Evolutionary conservation across 2,888 invertebrate species (phyloP).

Genomic region (Polyommatus iphigenia): DNA sequence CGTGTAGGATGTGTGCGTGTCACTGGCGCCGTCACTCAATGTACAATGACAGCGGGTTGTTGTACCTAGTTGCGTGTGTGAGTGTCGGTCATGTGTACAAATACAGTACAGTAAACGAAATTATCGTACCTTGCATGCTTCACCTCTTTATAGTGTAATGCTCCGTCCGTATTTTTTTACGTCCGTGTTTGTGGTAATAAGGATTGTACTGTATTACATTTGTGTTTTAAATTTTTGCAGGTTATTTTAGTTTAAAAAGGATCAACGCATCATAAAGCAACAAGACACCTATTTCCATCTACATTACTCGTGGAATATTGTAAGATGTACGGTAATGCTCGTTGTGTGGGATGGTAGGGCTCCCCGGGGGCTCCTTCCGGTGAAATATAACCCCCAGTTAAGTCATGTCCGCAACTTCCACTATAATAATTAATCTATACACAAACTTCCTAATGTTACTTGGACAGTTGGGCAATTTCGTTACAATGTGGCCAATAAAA

Average conservation of each 20-base stretch:
- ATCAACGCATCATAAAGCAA: not conserved
- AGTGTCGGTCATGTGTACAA: too few relatives aligned
- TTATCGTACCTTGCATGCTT: too few relatives aligned
- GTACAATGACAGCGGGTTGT: too few relatives aligned
- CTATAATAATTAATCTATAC: conserved; percentile 25
- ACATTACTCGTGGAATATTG: not conserved
- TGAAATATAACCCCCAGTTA: conserved; percentile 34
- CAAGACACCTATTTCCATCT: not conserved
- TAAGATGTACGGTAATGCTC: not conserved
- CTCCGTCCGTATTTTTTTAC: too few relatives aligned
- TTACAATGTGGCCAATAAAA: conserved; percentile 1
- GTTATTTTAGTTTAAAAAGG: not conserved
- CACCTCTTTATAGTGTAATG: too few relatives aligned
- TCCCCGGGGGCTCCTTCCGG: conserved; percentile 35
- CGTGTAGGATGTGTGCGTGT: too few relatives aligned
- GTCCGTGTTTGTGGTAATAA: too few relatives aligned
- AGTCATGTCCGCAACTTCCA: conserved; percentile 20
- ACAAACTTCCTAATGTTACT: conserved; percentile 15
- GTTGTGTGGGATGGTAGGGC: conserved; percentile 35
- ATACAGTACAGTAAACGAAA: too few relatives aligned
- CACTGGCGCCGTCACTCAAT: too few relatives aligned
- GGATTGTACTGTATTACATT: too few relatives aligned
- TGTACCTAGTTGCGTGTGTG: too few relatives aligned
- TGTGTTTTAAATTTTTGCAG: too few relatives aligned
- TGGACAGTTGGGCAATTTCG: conserved; percentile 2